A percentile compares a stretch with the other conserved stretches of the same genome.
phyloP scores from a whole-genome alignment of 2,888 invertebrate genomes.

The Agrochola macilenta region DNA sequence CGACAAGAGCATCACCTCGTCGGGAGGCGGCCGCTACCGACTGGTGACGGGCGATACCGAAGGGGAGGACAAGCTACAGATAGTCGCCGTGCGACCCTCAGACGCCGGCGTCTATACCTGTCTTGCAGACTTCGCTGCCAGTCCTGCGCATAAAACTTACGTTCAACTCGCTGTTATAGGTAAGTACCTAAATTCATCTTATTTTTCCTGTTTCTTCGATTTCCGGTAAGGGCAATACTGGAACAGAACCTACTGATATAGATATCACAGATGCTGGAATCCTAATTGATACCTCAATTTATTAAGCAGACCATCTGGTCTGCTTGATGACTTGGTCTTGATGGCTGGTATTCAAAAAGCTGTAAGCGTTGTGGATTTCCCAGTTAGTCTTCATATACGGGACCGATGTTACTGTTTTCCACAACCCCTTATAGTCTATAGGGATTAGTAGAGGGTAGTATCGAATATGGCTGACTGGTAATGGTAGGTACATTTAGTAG shows the following conservation, averaged over 20 bases:
- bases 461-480: background rate
- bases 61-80: constrained; percentile 77
- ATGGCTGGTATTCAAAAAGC: background rate
- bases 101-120: constrained; percentile 85
- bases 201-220: background rate
- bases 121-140: constrained; percentile 82
- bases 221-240: background rate
- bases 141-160: constrained; percentile 82
- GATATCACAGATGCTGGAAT: too few relatives aligned
- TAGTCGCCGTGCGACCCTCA: constrained; percentile 74
- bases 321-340: too few relatives aligned
- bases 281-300: background rate
- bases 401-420: background rate
- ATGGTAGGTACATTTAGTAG: background rate
- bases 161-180: constrained; percentile 82
- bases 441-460: too few relatives aligned
- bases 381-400: background rate
- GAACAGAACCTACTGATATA: too few relatives aligned
- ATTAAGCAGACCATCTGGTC: background rate
- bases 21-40: constrained; percentile 76
- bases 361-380: background rate
- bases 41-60: constrained; percentile 75
- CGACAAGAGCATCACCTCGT: constrained; percentile 65
- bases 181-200: constrained; percentile 63
- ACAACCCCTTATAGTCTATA: too few relatives aligned